A percentile compares a stretch with the other conserved stretches of the same genome.
phyloP scores from a whole-genome alignment of 1,140 invertebrate species.

The Euwallacea similis region DNA sequence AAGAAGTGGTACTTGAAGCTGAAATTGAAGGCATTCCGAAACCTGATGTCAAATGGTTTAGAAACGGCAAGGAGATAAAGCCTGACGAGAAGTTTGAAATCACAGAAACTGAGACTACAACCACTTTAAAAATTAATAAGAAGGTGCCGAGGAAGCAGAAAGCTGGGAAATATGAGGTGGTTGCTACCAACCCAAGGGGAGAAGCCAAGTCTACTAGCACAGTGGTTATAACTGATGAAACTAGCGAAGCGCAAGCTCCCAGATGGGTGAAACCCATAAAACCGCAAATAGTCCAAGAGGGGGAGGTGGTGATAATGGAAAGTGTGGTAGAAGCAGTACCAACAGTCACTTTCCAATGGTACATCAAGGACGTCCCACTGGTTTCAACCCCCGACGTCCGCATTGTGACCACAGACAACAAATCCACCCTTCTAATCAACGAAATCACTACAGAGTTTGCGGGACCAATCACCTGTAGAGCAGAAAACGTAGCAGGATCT shows the following conservation, averaged over 20 bases:
- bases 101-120: slow-evolving; percentile 65
- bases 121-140: slow-evolving; percentile 69
- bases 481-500: slow-evolving; percentile 84
- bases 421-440: slow-evolving; percentile 78
- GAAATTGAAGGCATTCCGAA: slow-evolving; percentile 71
- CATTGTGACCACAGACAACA: slow-evolving; percentile 75
- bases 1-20: slow-evolving; percentile 65
- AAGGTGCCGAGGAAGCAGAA: slow-evolving; percentile 66
- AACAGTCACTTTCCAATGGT: slow-evolving; percentile 85
- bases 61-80: slow-evolving; percentile 80
- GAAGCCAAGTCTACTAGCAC: slow-evolving; percentile 78
- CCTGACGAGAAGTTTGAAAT: slow-evolving; percentile 69
- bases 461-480: slow-evolving; percentile 84
- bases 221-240: slow-evolving; percentile 63
- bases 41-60: slow-evolving; percentile 82
- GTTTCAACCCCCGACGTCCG: slow-evolving; percentile 65
- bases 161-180: slow-evolving; percentile 82
- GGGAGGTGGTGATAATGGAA: slow-evolving; percentile 79
- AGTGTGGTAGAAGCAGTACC: slow-evolving; percentile 75
- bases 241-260: slow-evolving; percentile 68
- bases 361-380: slow-evolving; percentile 67
- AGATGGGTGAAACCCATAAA: slow-evolving; percentile 71
- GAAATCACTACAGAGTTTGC: slow-evolving; percentile 71
- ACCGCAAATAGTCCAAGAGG: slow-evolving; percentile 70
- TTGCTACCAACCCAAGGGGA: slow-evolving; percentile 72